A percentile compares a stretch with the other conserved stretches of the same genome.
Evolutionary conservation across 2,888 invertebrate species (phyloP).

Genomic region (Tachina lurida): DNA sequence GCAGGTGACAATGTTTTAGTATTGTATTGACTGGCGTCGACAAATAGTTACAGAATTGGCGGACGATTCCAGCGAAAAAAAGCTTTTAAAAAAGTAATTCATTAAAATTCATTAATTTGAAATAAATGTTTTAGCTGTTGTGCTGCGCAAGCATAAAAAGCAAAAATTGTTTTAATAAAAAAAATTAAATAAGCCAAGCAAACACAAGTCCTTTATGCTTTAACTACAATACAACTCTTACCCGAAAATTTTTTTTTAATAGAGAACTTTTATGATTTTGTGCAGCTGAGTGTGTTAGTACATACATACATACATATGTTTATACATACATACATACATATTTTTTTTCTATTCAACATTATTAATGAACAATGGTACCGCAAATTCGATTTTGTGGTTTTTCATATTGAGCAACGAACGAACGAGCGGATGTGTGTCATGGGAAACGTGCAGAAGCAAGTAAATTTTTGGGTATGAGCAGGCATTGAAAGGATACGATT

Average conservation of each 20-base stretch:
- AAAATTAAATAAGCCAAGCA: background rate
- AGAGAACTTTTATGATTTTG: constrained; percentile 34
- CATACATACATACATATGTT: no score
- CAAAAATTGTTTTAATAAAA: background rate
- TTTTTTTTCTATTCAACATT: constrained; percentile 51
- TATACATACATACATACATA: no score
- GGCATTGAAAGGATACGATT: constrained; percentile 23
- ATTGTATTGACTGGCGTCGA: no score
- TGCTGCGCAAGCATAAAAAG: background rate
- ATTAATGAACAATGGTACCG: constrained; percentile 69
- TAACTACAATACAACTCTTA: background rate
- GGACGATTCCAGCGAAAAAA: no score
- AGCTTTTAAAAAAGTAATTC: no score
- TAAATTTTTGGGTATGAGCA: background rate
- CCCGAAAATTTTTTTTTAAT: background rate
- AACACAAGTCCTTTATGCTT: constrained; percentile 1
- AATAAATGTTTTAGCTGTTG: background rate
- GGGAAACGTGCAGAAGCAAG: constrained; percentile 17
- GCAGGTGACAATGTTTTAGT: no score
- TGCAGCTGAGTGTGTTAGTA: constrained; percentile 18
- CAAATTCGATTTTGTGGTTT: constrained; percentile 71
- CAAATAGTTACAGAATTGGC: no score
- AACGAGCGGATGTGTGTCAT: constrained; percentile 19
- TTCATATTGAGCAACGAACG: constrained; percentile 37
- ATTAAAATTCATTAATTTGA: no score